phyloP scores from a whole-genome alignment of 2,797 vertebrate species.

The Anolis apletophallus region DNA sequence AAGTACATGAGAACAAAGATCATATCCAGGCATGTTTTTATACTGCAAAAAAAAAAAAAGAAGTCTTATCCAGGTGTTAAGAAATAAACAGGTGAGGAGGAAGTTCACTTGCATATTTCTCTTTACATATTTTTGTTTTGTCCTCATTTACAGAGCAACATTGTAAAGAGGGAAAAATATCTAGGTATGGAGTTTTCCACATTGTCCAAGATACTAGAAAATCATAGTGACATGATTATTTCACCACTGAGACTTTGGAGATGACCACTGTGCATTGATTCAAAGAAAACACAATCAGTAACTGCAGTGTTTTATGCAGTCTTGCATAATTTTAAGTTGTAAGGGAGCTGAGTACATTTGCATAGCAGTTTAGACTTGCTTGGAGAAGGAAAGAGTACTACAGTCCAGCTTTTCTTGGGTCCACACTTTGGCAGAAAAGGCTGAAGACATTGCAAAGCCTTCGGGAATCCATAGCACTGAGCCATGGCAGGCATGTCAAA shows the following conservation, averaged over 20 bases:
- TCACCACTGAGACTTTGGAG: not conserved
- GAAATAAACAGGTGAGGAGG: not conserved
- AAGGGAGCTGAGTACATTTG: constrained; percentile 11
- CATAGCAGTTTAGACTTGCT: not conserved
- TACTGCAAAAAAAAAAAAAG: not conserved
- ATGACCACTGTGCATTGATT: not conserved
- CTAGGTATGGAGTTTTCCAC: not conserved
- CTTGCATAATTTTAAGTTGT: not conserved
- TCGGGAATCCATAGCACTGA: too few relatives aligned
- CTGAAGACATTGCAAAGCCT: too few relatives aligned
- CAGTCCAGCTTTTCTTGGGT: not conserved
- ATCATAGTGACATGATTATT: constrained; percentile 10
- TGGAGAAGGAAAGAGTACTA: not conserved
- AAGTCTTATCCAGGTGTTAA: not conserved
- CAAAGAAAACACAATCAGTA: constrained; percentile 32
- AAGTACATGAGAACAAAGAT: not conserved
- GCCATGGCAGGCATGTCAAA: too few relatives aligned
- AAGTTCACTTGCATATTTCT: not conserved
- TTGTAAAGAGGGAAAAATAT: not conserved
- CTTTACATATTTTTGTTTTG: not conserved
- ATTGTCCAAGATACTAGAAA: not conserved
- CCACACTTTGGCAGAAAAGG: too few relatives aligned
- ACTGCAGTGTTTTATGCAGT: constrained; percentile 4
- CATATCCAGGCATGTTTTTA: not conserved
- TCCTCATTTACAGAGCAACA: not conserved